phyloP scores from a whole-genome alignment of 1,140 invertebrate species.

The Megathymus violae region DNA sequence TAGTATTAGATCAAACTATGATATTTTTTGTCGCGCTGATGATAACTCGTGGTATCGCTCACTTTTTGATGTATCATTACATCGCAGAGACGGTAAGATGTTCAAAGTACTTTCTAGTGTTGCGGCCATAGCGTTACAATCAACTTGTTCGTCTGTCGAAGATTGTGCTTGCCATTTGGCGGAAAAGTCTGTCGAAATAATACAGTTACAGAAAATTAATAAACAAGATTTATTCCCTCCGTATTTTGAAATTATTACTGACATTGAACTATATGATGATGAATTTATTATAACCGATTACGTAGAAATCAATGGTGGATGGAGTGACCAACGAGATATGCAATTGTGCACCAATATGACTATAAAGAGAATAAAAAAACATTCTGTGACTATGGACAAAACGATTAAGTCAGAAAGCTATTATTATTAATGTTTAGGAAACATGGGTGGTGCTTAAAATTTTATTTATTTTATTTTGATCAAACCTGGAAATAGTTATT shows the following conservation, averaged over 20 bases:
- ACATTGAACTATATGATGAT: slow-evolving; percentile 50
- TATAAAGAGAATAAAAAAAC: slow-evolving; percentile 74
- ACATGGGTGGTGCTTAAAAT: too few relatives aligned
- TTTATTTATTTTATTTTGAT: too few relatives aligned
- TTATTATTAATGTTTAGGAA: too few relatives aligned
- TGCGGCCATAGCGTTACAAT: slow-evolving; percentile 50
- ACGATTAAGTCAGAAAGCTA: neutral
- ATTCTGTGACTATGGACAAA: slow-evolving; percentile 56
- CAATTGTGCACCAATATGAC: slow-evolving; percentile 77
- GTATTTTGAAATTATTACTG: slow-evolving; percentile 44
- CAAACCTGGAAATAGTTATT: too few relatives aligned
- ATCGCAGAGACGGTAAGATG: slow-evolving; percentile 44
- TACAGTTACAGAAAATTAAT: slow-evolving; percentile 37
- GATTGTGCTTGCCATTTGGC: slow-evolving; percentile 34
- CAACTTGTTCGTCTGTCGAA: slow-evolving; percentile 20
- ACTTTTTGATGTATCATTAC: slow-evolving; percentile 53
- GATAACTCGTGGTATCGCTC: slow-evolving; percentile 57
- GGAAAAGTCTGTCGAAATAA: slow-evolving; percentile 38
- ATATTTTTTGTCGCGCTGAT: slow-evolving; percentile 54
- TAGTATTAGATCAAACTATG: slow-evolving; percentile 50
- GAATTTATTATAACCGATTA: slow-evolving; percentile 48
- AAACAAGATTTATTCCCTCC: slow-evolving; percentile 43
- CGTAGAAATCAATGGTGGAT: slow-evolving; percentile 49
- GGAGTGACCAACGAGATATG: slow-evolving; percentile 69
- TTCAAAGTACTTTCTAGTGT: slow-evolving; percentile 53